Evolutionary conservation across 2,797 vertebrate species (phyloP), one percentile per base, ranked within the genome.

Genomic region (Silurus aristotelis): DNA sequence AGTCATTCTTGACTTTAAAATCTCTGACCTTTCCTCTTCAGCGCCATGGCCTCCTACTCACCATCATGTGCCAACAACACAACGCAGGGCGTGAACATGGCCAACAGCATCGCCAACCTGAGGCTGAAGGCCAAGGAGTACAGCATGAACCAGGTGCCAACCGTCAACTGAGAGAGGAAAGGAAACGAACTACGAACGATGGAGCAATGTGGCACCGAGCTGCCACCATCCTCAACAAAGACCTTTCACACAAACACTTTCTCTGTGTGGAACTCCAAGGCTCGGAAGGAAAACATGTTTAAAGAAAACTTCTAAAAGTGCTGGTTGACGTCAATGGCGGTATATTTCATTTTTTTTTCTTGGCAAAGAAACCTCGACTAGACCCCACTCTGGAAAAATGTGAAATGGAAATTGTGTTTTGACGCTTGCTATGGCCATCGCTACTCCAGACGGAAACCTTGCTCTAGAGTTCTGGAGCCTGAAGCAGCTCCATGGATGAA

Each of bases 81-180:
- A 0, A 95, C 96, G 38, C 98, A 97, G 95, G 97, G 97, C 80
- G 97, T 99, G 96, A 98, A 97, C 93, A 99, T 99, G 97, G 97
- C 97, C 93, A 98, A 97, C 95, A 99, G 97, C 94, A 99, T 99
- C 93, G 98, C 97, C 93, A 99, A 99, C 96, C 97, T 99, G 95
- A 97, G 98, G 95, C 97, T 99, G 92, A 99, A 99, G 94, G 98
- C 98, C 95, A 99, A 99, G 94, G 98, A 99, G 93, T 99, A 99
- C 96, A 99, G 98, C 97, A 95, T 99, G 96, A 98, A 98, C 95
- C 98, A 99, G 93, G 97, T 99, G 94, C 97, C 98, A 91, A 99
- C 98, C 84, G 98, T 99, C 95, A 99, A 99, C 96, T 99, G 96
- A 97, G 86, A 87, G 87, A 31, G 66, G 76, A 87, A 87, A 31